Evolutionary conservation across 2,113 vertebrate genomes (phyloP).

Genomic region (Dascyllus trimaculatus): DNA sequence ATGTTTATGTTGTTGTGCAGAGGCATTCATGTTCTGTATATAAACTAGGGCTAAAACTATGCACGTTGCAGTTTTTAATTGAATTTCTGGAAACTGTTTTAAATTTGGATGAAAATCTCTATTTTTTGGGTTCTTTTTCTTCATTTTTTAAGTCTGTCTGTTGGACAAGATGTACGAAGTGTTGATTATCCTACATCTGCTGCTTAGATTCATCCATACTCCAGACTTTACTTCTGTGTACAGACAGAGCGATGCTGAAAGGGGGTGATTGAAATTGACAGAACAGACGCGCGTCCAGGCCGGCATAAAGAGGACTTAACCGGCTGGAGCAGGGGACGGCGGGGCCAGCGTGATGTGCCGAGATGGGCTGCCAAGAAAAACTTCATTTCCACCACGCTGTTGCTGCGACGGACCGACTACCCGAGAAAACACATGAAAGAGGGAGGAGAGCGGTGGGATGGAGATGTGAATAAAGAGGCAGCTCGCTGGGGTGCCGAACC

Average conservation of each 20-base stretch:
- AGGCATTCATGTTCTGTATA: no score
- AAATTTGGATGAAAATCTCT: no score
- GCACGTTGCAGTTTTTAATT: no score
- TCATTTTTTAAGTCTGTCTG: background rate
- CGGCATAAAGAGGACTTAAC: conserved; percentile 13
- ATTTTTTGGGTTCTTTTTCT: background rate
- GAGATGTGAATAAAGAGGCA: conserved; percentile 33
- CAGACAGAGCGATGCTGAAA: background rate
- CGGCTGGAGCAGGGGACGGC: conserved; percentile 40
- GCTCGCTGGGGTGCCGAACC: conserved; percentile 46
- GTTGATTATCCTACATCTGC: no score
- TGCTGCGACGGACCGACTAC: conserved; percentile 51
- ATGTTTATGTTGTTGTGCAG: no score
- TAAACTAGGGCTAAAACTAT: no score
- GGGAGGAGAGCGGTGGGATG: background rate
- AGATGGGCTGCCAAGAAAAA: conserved; percentile 71
- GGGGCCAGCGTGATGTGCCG: conserved; percentile 32
- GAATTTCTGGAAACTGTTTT: no score
- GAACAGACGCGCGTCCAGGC: background rate
- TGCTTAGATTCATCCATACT: background rate
- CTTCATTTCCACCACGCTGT: conserved; percentile 64
- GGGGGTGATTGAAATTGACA: conserved; percentile 1
- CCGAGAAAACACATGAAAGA: conserved; percentile 29
- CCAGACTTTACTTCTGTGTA: background rate
- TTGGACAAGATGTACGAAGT: background rate